Evolutionary conservation across 2,888 invertebrate genomes (phyloP).

Genomic region (Axea sp.): DNA sequence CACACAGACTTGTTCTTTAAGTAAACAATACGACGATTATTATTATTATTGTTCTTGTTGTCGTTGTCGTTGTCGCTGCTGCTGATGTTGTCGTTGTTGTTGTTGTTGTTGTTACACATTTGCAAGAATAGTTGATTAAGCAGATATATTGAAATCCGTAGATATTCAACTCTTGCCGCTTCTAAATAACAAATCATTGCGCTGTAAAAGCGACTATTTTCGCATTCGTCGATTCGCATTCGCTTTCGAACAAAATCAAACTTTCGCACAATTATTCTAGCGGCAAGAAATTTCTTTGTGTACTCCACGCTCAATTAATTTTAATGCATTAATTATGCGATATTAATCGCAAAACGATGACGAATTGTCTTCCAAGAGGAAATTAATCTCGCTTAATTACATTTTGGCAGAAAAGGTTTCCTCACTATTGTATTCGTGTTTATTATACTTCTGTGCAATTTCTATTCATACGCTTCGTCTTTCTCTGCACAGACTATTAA

Average conservation of each 20-base stretch:
- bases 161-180: too few relatives aligned
- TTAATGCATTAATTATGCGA: slow-evolving; percentile 18
- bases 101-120: too few relatives aligned
- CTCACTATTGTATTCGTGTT: background rate
- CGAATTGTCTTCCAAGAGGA: slow-evolving; percentile 8
- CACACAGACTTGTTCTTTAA: too few relatives aligned
- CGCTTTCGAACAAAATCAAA: slow-evolving; percentile 28
- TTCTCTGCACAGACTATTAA: background rate
- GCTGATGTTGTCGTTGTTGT: too few relatives aligned
- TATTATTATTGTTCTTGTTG: too few relatives aligned
- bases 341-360: slow-evolving; percentile 29
- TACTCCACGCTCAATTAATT: slow-evolving; percentile 39
- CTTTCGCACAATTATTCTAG: slow-evolving; percentile 48
- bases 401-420: slow-evolving; percentile 3
- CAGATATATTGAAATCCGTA: too few relatives aligned
- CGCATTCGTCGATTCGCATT: too few relatives aligned
- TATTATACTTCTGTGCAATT: slow-evolving; percentile 7
- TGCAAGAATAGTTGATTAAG: too few relatives aligned
- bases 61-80: too few relatives aligned
- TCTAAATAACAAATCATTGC: too few relatives aligned
- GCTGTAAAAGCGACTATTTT: too few relatives aligned
- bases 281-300: slow-evolving; percentile 40
- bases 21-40: too few relatives aligned
- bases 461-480: background rate
- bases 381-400: slow-evolving; percentile 17